Conservation (phyloP, 2,113 vertebrate species). For the Phocoena phocoena region DNA sequence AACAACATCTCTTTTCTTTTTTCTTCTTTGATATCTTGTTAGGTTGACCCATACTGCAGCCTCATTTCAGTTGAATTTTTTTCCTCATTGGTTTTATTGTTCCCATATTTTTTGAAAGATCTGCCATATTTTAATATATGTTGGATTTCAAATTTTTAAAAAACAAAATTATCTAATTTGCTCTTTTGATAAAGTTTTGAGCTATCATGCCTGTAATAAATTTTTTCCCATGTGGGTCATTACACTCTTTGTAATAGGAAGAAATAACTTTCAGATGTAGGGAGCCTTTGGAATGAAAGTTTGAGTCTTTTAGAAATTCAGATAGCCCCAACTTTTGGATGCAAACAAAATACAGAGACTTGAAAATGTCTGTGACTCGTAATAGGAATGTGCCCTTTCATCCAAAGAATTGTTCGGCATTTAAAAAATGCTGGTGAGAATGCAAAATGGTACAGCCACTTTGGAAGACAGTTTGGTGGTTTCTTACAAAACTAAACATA, state of each 20-base stretch:
- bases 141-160: background rate
- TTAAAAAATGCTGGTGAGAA: constrained; percentile 58
- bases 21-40: background rate
- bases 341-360: constrained; percentile 65
- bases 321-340: constrained; percentile 60
- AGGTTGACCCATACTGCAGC: background rate
- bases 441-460: constrained; percentile 47
- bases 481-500: constrained; percentile 45
- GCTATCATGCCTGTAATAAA: constrained; percentile 42
- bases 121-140: background rate
- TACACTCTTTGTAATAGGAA: constrained; percentile 48
- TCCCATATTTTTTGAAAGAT: constrained; percentile 3
- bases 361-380: constrained; percentile 61
- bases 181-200: constrained; percentile 49
- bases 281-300: constrained; percentile 53
- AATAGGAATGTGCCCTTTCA: constrained; percentile 62
- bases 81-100: constrained; percentile 41
- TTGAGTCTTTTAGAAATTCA: constrained; percentile 65
- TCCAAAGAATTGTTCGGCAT: constrained; percentile 61
- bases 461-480: constrained; percentile 13
- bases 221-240: constrained; percentile 48
- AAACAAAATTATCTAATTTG: constrained; percentile 19
- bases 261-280: constrained; percentile 75
- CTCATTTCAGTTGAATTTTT: constrained; percentile 26
- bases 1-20: background rate